Conservation (phyloP, 1,140 invertebrate species). For the Samia ricini region DNA sequence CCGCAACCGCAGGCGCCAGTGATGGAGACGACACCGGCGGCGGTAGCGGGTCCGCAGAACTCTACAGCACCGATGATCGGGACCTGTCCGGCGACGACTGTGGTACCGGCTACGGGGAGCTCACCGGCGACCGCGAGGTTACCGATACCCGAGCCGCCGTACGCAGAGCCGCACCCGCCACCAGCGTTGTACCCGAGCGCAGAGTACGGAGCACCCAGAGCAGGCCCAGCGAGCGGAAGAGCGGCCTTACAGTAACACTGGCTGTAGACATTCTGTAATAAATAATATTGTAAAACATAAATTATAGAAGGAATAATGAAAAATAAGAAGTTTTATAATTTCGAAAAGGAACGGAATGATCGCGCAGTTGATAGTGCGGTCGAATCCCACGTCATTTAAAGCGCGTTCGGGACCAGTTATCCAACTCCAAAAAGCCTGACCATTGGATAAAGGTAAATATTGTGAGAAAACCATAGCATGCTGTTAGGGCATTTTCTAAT, state of each 20-base stretch:
- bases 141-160: slow-evolving; percentile 42
- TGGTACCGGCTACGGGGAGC: slow-evolving; percentile 37
- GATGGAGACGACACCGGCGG: slow-evolving; percentile 15
- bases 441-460: too few relatives aligned
- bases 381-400: too few relatives aligned
- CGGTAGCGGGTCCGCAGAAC: slow-evolving; percentile 9
- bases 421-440: too few relatives aligned
- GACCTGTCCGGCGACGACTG: slow-evolving; percentile 16
- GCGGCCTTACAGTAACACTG: background rate
- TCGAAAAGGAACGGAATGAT: too few relatives aligned
- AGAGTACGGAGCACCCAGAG: too few relatives aligned
- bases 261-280: slow-evolving; percentile 7
- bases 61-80: slow-evolving; percentile 17
- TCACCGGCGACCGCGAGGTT: slow-evolving; percentile 44
- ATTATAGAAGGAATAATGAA: too few relatives aligned
- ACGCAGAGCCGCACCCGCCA: slow-evolving; percentile 8
- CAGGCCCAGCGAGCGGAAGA: background rate
- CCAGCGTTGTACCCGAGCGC: background rate
- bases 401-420: too few relatives aligned
- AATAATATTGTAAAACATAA: background rate
- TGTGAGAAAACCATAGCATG: too few relatives aligned
- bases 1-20: slow-evolving; percentile 18
- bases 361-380: too few relatives aligned
- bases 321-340: too few relatives aligned
- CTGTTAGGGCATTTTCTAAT: too few relatives aligned